phyloP scores from a whole-genome alignment of 2,888 invertebrate genomes.

The Rotaria socialis region DNA sequence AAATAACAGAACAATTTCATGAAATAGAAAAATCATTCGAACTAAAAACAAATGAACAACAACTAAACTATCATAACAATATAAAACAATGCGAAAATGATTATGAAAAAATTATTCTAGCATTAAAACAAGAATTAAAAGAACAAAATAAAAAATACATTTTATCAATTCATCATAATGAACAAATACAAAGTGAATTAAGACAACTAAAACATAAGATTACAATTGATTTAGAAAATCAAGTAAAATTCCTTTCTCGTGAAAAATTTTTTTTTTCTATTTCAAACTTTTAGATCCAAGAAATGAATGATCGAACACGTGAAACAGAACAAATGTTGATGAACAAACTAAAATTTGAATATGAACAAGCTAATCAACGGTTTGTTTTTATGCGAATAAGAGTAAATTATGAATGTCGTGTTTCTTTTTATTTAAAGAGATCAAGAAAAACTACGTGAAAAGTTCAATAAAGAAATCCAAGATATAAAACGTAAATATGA shows the following conservation, averaged over 20 bases:
- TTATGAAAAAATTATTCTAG: not conserved
- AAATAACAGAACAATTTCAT: constrained; percentile 16
- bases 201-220: not conserved
- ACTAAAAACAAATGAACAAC: not conserved
- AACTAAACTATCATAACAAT: not conserved
- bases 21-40: not conserved
- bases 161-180: not conserved
- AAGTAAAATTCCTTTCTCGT: not conserved
- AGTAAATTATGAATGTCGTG: not conserved
- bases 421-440: not conserved
- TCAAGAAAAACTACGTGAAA: not conserved
- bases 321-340: constrained; percentile 24
- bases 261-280: not conserved
- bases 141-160: not conserved
- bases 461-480: not conserved
- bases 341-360: not conserved
- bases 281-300: not conserved
- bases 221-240: not conserved
- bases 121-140: not conserved
- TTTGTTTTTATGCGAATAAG: not conserved
- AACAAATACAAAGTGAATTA: constrained; percentile 1
- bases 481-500: not conserved
- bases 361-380: not conserved
- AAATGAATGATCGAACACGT: not conserved
- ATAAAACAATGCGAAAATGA: not conserved